These are phyloP conservation scores for Cephus nigrinus DNA, from an alignment of 2,888 invertebrate genomes.

Conservation along the genomic window DNA sequence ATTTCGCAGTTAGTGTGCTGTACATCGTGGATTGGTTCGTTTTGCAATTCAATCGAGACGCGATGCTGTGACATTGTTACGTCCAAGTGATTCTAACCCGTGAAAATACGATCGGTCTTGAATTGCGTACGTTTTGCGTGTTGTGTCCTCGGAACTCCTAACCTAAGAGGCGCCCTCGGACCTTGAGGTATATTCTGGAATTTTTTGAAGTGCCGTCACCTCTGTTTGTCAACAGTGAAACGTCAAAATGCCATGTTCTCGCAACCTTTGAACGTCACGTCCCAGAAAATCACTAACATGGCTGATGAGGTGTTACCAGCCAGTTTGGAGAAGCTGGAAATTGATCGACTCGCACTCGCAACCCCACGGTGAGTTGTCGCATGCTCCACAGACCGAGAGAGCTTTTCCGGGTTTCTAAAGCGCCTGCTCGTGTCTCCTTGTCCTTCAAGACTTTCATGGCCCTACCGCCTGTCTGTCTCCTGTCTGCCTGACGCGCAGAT, in stretches of 20 bases:
- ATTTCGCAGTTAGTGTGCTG: background rate
- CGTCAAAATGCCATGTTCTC: slow-evolving; percentile 40
- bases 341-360: slow-evolving; percentile 43
- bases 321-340: slow-evolving; percentile 58
- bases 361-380: slow-evolving; percentile 16
- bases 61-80: background rate
- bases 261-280: slow-evolving; percentile 24
- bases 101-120: slow-evolving; percentile 5
- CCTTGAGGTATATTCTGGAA: slow-evolving; percentile 35
- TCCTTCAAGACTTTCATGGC: background rate
- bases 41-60: background rate
- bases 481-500: background rate
- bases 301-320: slow-evolving; percentile 58
- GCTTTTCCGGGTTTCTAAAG: slow-evolving; percentile 20
- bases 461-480: background rate
- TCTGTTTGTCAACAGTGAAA: slow-evolving; percentile 40
- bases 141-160: slow-evolving; percentile 24
- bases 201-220: slow-evolving; percentile 28
- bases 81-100: background rate
- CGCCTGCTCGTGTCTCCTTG: slow-evolving; percentile 26
- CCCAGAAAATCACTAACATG: slow-evolving; percentile 43
- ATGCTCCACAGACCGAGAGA: background rate
- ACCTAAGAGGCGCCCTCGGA: background rate
- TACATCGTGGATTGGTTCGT: background rate
- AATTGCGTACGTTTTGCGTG: slow-evolving; percentile 22